Conservation (phyloP, 2,113 vertebrate species). For the Trachemys scripta region DNA sequence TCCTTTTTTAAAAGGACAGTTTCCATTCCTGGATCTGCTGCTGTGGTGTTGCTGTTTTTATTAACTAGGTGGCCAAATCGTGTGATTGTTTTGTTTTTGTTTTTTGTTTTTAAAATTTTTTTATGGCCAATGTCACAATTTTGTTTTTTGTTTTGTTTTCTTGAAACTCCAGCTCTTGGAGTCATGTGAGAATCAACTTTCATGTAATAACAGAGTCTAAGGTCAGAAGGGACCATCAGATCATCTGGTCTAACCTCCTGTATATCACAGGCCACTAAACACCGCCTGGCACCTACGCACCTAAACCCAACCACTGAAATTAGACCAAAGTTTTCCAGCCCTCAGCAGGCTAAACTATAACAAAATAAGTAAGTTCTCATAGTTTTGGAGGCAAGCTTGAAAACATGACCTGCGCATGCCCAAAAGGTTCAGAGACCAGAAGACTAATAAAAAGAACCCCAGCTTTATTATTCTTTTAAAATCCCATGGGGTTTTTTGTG, state of each 20-base stretch:
- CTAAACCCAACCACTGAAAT: not conserved
- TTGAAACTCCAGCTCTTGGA: not conserved
- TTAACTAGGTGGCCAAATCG: not conserved
- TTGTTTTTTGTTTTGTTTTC: not conserved
- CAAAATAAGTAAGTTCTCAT: not conserved
- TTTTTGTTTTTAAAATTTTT: too few relatives aligned
- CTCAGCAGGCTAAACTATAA: not conserved
- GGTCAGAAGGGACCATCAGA: not conserved
- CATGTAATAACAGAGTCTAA: not conserved
- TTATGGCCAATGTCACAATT: not conserved
- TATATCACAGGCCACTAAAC: not conserved
- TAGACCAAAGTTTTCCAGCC: not conserved
- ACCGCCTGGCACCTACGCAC: not conserved
- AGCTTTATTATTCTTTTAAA: not conserved
- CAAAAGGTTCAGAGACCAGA: not conserved
- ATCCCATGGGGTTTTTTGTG: not conserved
- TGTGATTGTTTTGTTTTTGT: not conserved
- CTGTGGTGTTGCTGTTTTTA: not conserved
- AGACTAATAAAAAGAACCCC: not conserved
- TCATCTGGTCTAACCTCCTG: not conserved
- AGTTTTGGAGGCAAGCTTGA: not conserved
- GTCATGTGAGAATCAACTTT: rapidly evolving
- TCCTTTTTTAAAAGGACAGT: not conserved
- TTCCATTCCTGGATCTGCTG: not conserved
- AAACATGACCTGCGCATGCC: rapidly evolving